Percentiles rank a stretch among this genome's conserved stretches.
Conservation (phyloP, 2,113 vertebrate genomes). For the Megalops atlanticus region DNA sequence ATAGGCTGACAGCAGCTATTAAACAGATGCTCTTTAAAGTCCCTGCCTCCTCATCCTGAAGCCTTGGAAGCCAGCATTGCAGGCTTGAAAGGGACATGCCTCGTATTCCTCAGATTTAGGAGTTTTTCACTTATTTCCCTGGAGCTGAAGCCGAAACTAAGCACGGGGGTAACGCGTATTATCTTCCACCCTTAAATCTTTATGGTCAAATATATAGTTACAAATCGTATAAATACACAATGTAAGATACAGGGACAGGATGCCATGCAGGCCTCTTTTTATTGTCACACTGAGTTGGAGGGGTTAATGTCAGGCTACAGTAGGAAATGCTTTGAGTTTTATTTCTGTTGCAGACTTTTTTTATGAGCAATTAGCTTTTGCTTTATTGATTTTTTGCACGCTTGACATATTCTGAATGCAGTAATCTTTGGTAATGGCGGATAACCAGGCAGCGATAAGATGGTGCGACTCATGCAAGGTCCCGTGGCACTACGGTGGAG, state of each 20-base stretch:
- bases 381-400: constrained; percentile 38
- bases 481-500: constrained; percentile 37
- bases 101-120: constrained; percentile 40
- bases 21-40: constrained; percentile 50
- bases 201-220: constrained; percentile 12
- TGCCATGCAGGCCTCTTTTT: background rate
- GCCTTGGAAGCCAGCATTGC: constrained; percentile 35
- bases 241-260: constrained; percentile 12
- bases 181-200: constrained; percentile 19
- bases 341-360: background rate
- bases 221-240: background rate
- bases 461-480: constrained; percentile 43
- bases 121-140: constrained; percentile 35
- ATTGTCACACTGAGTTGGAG: background rate
- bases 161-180: constrained; percentile 20
- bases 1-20: constrained; percentile 43
- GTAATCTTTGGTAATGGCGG: constrained; percentile 57
- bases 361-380: constrained; percentile 25
- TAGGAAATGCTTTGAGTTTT: background rate
- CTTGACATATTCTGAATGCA: constrained; percentile 34
- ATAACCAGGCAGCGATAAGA: constrained; percentile 45
- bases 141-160: constrained; percentile 30
- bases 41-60: constrained; percentile 29
- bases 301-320: background rate
- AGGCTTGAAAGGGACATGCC: constrained; percentile 41